A percentile compares a stretch with the other conserved stretches of the same genome.
These are phyloP conservation scores for Xestia sexstrigata DNA, from an alignment of 2,888 invertebrate species.

Conservation along the genomic window DNA sequence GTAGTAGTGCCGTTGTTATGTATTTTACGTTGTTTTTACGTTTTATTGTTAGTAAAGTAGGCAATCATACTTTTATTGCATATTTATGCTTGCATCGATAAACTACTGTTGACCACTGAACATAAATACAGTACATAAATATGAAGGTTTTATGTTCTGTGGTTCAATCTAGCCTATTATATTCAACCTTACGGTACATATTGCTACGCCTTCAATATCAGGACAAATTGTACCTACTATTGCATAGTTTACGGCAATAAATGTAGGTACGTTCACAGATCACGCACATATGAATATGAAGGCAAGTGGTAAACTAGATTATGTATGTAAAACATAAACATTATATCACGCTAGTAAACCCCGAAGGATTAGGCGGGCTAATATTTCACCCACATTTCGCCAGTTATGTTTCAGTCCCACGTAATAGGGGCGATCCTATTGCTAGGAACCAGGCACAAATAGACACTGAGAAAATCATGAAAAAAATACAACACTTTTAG, in stretches of 20 bases:
- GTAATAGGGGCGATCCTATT: not conserved
- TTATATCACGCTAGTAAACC: not conserved
- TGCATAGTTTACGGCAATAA: conserved; percentile 3
- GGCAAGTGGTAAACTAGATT: conserved; percentile 9
- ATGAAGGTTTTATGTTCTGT: not conserved
- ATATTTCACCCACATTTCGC: not conserved
- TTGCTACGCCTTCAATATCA: not conserved
- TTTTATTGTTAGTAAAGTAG: conserved; percentile 6
- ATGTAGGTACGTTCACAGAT: conserved; percentile 4
- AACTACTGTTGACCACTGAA: conserved; percentile 1
- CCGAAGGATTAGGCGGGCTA: not conserved
- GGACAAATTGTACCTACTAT: conserved; percentile 1
- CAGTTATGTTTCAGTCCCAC: not conserved
- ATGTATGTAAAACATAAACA: not conserved
- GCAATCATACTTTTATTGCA: conserved; percentile 9
- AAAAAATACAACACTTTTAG: too few species aligned
- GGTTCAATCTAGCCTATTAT: not conserved
- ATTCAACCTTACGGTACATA: conserved; percentile 1
- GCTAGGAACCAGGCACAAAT: not conserved
- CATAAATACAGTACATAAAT: conserved; percentile 9
- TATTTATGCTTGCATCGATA: not conserved
- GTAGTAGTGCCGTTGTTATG: not conserved
- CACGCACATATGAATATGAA: conserved; percentile 5
- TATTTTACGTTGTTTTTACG: conserved; percentile 5
- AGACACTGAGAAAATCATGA: not conserved